A percentile compares a stretch with the other conserved stretches of the same genome.
phyloP scores from a whole-genome alignment of 2,113 vertebrate species.

The Sander lucioperca region DNA sequence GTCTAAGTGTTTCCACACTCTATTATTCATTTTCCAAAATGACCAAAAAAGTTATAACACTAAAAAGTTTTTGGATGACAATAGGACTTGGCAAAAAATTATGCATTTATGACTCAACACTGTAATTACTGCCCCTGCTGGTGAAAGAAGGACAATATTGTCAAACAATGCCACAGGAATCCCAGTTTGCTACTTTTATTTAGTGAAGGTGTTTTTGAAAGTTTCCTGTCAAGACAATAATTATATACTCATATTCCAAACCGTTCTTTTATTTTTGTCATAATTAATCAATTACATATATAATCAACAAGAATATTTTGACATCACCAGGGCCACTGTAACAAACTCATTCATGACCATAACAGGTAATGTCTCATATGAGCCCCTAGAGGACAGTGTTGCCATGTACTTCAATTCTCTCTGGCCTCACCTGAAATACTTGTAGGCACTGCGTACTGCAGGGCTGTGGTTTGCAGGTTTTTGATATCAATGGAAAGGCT shows the following conservation, averaged over 20 bases:
- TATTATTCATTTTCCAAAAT: neutral
- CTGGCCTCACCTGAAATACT: neutral
- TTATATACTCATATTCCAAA: neutral
- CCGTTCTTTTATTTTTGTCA: neutral
- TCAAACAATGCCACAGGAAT: neutral
- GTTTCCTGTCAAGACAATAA: neutral
- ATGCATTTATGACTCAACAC: neutral
- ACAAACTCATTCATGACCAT: neutral
- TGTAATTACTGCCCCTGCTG: neutral
- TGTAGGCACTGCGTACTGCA: no score
- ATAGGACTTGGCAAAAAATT: neutral
- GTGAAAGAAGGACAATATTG: neutral
- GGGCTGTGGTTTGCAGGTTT: neutral
- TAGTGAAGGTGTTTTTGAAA: neutral
- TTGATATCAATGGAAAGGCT: neutral
- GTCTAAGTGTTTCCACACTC: neutral
- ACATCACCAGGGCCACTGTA: no score
- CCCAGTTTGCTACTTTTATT: neutral
- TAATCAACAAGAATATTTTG: neutral
- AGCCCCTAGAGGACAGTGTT: conserved; percentile 36
- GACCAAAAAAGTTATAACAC: neutral
- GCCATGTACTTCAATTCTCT: neutral
- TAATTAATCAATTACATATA: neutral
- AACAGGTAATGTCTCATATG: neutral
- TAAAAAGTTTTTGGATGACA: neutral